Evolutionary conservation across 2,888 invertebrate genomes (phyloP).

Genomic region (Slavum lentiscoides): DNA sequence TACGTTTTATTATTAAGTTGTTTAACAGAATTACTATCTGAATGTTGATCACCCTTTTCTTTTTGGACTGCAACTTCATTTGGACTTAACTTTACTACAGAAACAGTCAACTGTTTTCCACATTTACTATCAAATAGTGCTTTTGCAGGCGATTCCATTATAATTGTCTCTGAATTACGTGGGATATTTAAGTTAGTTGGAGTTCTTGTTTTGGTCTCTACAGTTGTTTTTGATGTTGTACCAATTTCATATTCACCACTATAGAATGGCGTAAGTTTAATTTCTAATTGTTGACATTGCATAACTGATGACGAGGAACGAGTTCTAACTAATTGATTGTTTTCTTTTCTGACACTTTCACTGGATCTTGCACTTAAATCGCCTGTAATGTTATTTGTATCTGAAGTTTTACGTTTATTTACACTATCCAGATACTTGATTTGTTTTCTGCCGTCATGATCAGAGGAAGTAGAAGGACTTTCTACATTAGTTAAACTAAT

Average conservation of each 20-base stretch:
- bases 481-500: background rate
- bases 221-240: background rate
- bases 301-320: conserved; percentile 13
- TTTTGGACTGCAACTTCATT: background rate
- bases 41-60: background rate
- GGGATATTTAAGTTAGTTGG: background rate
- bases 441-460: background rate
- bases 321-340: background rate
- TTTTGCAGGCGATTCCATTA: background rate
- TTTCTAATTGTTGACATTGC: background rate
- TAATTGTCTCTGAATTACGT: background rate
- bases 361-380: background rate
- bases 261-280: background rate
- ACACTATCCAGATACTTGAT: background rate
- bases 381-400: background rate
- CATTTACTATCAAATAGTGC: background rate
- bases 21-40: background rate
- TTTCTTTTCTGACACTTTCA: background rate
- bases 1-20: background rate
- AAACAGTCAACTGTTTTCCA: background rate
- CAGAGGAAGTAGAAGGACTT: background rate
- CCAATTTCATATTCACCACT: background rate
- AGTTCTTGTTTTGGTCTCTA: background rate
- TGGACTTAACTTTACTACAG: background rate
- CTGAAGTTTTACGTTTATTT: background rate